Evolutionary conservation across 2,888 invertebrate species (phyloP).

Genomic region (Tolmerus cingulatus): DNA sequence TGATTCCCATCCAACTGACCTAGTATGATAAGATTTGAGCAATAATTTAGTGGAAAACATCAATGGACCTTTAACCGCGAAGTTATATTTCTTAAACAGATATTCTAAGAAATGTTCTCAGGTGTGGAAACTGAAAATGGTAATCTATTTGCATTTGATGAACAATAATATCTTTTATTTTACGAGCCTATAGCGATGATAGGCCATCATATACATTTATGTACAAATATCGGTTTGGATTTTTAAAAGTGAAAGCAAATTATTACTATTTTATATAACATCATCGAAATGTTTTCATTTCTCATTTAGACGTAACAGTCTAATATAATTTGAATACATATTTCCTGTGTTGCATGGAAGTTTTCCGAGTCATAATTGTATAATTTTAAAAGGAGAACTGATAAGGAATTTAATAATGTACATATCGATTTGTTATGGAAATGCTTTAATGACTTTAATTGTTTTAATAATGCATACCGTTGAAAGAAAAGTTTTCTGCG

Average conservation of each 20-base stretch:
- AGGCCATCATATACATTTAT: neutral
- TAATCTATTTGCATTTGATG: neutral
- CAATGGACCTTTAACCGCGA: neutral
- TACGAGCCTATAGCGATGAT: neutral
- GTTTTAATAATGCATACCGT: neutral
- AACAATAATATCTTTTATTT: neutral
- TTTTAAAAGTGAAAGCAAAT: neutral
- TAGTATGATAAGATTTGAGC: neutral
- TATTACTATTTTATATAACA: neutral
- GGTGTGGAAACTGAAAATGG: neutral
- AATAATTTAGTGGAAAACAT: neutral
- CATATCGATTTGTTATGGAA: neutral
- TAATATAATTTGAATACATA: neutral
- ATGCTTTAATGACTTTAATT: neutral
- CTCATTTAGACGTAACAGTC: neutral
- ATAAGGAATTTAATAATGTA: neutral
- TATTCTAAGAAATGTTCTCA: neutral
- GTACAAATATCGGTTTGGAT: neutral
- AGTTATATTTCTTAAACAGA: neutral
- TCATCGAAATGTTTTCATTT: neutral
- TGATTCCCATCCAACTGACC: neutral
- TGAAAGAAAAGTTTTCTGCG: neutral
- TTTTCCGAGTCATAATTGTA: neutral
- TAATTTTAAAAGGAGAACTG: neutral
- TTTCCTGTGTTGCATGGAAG: neutral